Evolutionary conservation across 2,113 vertebrate genomes (phyloP), one percentile per base, ranked within the genome.

Genomic region (Sprattus sprattus): DNA sequence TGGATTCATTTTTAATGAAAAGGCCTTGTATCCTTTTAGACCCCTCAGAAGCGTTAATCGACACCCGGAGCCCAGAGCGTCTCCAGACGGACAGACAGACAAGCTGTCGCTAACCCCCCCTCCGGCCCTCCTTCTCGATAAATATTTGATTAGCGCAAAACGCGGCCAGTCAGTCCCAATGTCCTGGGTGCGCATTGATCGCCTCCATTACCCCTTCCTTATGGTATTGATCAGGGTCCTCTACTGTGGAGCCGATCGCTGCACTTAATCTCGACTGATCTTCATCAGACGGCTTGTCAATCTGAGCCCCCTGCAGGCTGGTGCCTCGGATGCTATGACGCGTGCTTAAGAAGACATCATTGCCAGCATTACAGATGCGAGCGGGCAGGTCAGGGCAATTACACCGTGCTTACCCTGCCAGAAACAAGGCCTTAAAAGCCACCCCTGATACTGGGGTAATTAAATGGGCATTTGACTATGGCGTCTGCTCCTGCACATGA

Each of bases 91-190:
- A 50, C 85, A 83, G 6, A 57, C 46, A 54, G 85, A 85, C 78
- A n/a, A 52, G 81, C 85, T 91, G 90, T 89, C 90, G 87, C 91
- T 85, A 85, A 52, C 57, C n/a, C 5, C 6, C 67, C 1, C 28
- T 0, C 32, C 28, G 25, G 54, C 89, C 85, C 88, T 87, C 92
- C 91, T 90, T 90, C 91, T 91, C 89, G 84, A 94, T 98, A 93
- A 97, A 98, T 98, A 97, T 96, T 98, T 98, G 88, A 98, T 93
- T 92, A 94, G 93, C 88, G 82, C 92, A 92, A 92, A 92, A 93
- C 90, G 89, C 92, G 67, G 28, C 28, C 67, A 39, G 67, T 16
- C 92, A 88, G 90, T 92, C 94, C 94, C 95, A 92, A 93, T 91
- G 91, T 39, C 67, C 28, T 13, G 2, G 28, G 25, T 25, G 9